phyloP scores from a whole-genome alignment of 2,797 vertebrate genomes.

The Lutra lutra region DNA sequence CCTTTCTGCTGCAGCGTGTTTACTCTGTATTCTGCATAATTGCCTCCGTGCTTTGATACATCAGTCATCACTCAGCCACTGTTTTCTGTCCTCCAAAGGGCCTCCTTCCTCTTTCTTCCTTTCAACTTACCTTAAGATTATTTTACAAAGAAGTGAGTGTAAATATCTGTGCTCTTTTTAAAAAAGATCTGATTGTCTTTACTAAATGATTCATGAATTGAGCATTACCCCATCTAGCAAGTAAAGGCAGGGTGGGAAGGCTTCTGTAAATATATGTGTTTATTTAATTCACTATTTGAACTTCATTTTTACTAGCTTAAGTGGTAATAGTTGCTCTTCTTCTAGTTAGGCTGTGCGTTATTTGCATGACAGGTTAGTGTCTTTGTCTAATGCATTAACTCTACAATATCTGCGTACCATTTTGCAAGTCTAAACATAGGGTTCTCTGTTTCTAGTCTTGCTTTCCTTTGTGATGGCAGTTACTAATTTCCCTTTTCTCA shows the following conservation, averaged over 20 bases:
- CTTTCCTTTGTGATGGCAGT: not conserved
- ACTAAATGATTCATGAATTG: not conserved
- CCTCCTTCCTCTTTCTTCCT: slow-evolving; percentile 25
- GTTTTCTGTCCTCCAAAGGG: slow-evolving; percentile 52
- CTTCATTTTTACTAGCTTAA: slow-evolving; percentile 20
- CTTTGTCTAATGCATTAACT: not conserved
- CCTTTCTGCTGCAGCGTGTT: not conserved
- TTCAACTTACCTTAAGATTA: not conserved
- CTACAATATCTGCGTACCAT: not conserved
- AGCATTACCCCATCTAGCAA: not conserved
- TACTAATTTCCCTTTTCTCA: not conserved
- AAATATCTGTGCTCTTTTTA: not conserved
- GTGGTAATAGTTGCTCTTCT: slow-evolving; percentile 13
- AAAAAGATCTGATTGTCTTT: not conserved
- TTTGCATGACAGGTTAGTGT: slow-evolving; percentile 11
- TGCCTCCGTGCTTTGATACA: not conserved
- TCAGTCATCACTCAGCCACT: not conserved
- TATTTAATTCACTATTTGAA: not conserved
- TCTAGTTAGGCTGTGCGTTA: not conserved
- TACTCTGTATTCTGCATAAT: not conserved
- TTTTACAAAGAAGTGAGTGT: slow-evolving; percentile 39
- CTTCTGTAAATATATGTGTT: slow-evolving; percentile 7
- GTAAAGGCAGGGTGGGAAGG: not conserved
- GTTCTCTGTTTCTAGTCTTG: not conserved
- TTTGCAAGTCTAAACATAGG: not conserved